These are phyloP conservation scores for Enteromius unitaeniatus DNA, from an alignment of 2,797 vertebrate species.

Conservation along the genomic window DNA sequence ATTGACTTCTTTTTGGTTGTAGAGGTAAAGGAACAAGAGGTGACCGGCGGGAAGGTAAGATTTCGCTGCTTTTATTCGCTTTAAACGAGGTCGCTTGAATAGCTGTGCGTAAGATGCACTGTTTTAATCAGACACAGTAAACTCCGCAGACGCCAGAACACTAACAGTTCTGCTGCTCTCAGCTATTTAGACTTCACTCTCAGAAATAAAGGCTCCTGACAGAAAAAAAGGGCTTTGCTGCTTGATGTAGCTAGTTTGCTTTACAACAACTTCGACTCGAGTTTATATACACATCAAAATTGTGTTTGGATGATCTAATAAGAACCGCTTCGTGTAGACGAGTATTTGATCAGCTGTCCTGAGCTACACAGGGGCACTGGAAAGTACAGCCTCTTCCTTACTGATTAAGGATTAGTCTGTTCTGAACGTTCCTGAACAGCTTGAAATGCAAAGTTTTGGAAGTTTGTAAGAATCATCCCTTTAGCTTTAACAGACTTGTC, in stretches of 20 bases:
- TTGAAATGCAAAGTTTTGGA: neutral
- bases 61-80: neutral
- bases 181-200: constrained; percentile 1
- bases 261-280: neutral
- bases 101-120: neutral
- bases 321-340: neutral
- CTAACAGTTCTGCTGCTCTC: constrained; percentile 19
- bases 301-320: neutral
- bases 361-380: constrained; percentile 4
- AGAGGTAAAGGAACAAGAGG: constrained; percentile 37
- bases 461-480: neutral
- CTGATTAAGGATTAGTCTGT: constrained; percentile 28
- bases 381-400: constrained; percentile 1
- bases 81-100: neutral
- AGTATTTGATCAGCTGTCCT: neutral
- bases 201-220: neutral
- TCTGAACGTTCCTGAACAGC: neutral
- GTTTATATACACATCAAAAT: neutral
- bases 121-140: neutral
- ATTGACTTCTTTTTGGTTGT: neutral
- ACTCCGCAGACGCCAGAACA: constrained; percentile 7
- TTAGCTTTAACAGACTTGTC: neutral
- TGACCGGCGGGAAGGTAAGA: constrained; percentile 48
- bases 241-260: neutral
- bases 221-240: neutral